Evolutionary conservation across 2,113 vertebrate species (phyloP).

Genomic region (Parus major): DNA sequence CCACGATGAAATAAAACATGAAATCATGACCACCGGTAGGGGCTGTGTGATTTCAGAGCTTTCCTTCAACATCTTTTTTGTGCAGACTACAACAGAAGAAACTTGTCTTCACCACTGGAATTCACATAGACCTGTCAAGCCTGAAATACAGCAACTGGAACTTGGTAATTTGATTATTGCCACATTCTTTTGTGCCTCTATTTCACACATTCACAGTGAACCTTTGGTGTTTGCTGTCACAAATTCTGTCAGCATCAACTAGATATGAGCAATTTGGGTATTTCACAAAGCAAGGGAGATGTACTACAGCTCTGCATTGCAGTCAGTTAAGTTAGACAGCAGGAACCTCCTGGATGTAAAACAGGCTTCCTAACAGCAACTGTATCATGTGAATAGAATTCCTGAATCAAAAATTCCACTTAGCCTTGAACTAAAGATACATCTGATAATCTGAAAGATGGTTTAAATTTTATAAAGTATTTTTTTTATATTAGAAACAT

Average conservation of each 20-base stretch:
- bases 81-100: not conserved
- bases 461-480: not conserved
- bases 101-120: not conserved
- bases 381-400: not conserved
- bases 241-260: accelerated
- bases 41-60: not conserved
- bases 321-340: not conserved
- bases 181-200: not conserved
- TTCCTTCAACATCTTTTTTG: not conserved
- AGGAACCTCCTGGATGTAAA: not conserved
- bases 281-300: not conserved
- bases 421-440: not conserved
- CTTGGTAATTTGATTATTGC: not conserved
- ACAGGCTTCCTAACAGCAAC: not conserved
- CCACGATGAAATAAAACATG: not conserved
- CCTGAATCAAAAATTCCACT: not conserved
- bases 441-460: not conserved
- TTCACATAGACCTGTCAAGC: not conserved
- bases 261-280: not conserved
- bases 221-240: not conserved
- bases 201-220: not conserved
- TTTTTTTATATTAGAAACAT: not conserved
- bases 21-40: not conserved
- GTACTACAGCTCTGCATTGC: not conserved
- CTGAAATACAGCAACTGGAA: not conserved